phyloP scores from a whole-genome alignment of 2,113 vertebrate species.

The Ploceus nigricollis region DNA sequence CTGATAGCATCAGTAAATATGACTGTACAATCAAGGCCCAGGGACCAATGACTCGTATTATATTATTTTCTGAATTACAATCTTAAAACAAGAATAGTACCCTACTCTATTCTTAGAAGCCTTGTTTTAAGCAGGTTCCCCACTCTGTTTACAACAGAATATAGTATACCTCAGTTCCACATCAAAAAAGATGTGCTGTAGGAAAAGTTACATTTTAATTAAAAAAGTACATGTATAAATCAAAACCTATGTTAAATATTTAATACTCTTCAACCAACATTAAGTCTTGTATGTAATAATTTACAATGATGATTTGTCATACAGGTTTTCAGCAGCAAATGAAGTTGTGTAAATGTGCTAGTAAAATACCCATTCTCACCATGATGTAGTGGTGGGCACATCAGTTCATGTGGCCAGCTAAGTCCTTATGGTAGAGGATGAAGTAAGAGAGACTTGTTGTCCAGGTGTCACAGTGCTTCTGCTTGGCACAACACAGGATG shows the following conservation, averaged over 20 bases:
- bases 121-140: slow-evolving; percentile 80
- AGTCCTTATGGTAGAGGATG: slow-evolving; percentile 70
- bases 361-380: slow-evolving; percentile 71
- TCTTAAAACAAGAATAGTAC: slow-evolving; percentile 81
- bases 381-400: slow-evolving; percentile 59
- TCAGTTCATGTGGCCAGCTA: slow-evolving; percentile 71
- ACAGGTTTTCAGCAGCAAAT: slow-evolving; percentile 84
- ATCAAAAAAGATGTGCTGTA: slow-evolving; percentile 80
- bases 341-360: slow-evolving; percentile 76
- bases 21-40: slow-evolving; percentile 78
- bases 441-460: slow-evolving; percentile 72
- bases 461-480: slow-evolving; percentile 82
- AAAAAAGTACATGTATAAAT: slow-evolving; percentile 85
- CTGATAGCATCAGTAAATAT: slow-evolving; percentile 78
- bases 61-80: slow-evolving; percentile 83
- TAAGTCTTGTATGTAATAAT: slow-evolving; percentile 83
- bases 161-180: slow-evolving; percentile 81
- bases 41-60: slow-evolving; percentile 78
- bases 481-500: slow-evolving; percentile 79
- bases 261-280: slow-evolving; percentile 82
- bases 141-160: slow-evolving; percentile 83
- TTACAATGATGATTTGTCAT: slow-evolving; percentile 82
- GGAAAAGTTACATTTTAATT: slow-evolving; percentile 81
- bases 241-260: slow-evolving; percentile 90
- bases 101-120: slow-evolving; percentile 75